Evolutionary conservation across 2,888 invertebrate species (phyloP).

Genomic region (Hirudinaria manillensis): DNA sequence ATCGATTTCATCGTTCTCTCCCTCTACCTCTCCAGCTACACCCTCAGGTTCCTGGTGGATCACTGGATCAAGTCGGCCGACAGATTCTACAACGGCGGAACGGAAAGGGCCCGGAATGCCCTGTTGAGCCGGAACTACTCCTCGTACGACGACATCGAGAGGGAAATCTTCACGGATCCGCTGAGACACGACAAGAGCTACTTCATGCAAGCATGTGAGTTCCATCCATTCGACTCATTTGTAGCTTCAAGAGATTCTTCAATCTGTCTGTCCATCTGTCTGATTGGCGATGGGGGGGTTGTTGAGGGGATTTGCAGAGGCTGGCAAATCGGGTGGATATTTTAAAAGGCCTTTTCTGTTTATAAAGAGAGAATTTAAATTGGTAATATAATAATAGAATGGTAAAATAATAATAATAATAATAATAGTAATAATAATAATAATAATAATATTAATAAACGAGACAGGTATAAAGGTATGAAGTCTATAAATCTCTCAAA

Average conservation of each 20-base stretch:
- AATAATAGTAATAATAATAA: no score
- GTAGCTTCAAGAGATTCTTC: background rate
- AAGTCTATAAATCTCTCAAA: no score
- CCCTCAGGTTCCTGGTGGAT: conserved; percentile 52
- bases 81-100: conserved; percentile 47
- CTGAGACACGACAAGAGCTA: conserved; percentile 33
- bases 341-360: no score
- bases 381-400: no score
- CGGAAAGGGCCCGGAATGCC: conserved; percentile 43
- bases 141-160: conserved; percentile 30
- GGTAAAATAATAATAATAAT: no score
- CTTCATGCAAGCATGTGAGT: conserved; percentile 42
- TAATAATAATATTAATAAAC: no score
- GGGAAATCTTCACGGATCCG: conserved; percentile 42
- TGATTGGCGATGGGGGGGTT: no score
- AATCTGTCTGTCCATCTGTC: no score
- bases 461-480: no score
- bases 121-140: conserved; percentile 37
- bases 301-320: no score
- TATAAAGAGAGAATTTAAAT: no score
- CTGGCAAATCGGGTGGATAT: no score
- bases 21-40: conserved; percentile 53
- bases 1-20: conserved; percentile 53
- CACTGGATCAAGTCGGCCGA: conserved; percentile 51
- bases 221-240: background rate